Percentiles rank a stretch among this genome's conserved stretches.
Conservation (phyloP, 2,888 invertebrate genomes). For the Dichetophora obliterata region DNA sequence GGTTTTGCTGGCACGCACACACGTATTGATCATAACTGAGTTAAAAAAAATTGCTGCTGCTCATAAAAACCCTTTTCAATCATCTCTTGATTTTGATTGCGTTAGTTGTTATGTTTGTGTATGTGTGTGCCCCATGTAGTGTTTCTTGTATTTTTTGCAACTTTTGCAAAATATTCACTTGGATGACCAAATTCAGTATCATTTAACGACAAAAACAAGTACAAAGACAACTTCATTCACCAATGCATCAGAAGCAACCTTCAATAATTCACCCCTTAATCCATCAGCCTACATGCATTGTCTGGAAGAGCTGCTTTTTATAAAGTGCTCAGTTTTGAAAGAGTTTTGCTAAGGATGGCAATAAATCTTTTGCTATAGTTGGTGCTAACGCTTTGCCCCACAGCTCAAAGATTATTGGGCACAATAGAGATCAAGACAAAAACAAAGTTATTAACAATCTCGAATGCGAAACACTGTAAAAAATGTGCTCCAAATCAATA, state of each 20-base stretch:
- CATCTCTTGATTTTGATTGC: not conserved
- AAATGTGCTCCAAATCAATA: too few relatives aligned
- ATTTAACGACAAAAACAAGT: constrained; percentile 1
- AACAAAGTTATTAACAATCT: too few relatives aligned
- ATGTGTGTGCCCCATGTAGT: not conserved
- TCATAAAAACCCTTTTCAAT: not conserved
- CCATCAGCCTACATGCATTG: not conserved
- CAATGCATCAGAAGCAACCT: not conserved
- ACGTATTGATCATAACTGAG: not conserved
- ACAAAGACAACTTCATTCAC: too few relatives aligned
- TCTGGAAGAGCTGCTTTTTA: not conserved
- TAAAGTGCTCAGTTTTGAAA: not conserved
- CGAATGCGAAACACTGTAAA: too few relatives aligned
- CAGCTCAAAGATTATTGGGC: too few relatives aligned
- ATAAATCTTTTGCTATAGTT: not conserved
- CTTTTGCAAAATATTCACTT: constrained; percentile 20
- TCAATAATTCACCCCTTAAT: not conserved
- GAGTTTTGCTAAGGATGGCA: not conserved
- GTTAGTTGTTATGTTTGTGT: not conserved
- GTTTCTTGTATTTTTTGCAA: not conserved
- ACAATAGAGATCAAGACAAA: too few relatives aligned
- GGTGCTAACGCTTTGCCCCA: not conserved
- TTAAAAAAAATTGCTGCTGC: not conserved
- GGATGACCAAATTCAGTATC: constrained; percentile 17
- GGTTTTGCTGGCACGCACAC: not conserved